Evolutionary conservation across 1,140 invertebrate species (phyloP).

Genomic region (Drosophila nigrodunni): DNA sequence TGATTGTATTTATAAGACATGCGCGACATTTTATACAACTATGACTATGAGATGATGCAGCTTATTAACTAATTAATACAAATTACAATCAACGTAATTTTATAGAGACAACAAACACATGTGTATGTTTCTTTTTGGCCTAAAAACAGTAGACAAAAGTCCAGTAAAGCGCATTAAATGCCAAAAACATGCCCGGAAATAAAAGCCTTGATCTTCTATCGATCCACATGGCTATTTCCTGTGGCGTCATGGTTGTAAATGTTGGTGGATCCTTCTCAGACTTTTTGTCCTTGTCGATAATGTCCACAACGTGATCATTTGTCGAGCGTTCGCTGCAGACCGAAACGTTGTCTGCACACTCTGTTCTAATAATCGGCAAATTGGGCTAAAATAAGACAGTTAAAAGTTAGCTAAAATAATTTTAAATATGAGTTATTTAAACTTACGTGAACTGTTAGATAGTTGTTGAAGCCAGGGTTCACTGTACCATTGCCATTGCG

Average conservation of each 20-base stretch:
- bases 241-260: slow-evolving; percentile 92
- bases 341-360: slow-evolving; percentile 71
- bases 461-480: slow-evolving; percentile 86
- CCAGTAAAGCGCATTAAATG: slow-evolving; percentile 95
- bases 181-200: slow-evolving; percentile 91
- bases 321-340: slow-evolving; percentile 63
- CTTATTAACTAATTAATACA: slow-evolving; percentile 42
- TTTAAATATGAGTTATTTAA: background rate
- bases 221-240: slow-evolving; percentile 94
- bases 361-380: slow-evolving; percentile 78
- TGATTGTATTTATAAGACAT: slow-evolving; percentile 43
- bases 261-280: slow-evolving; percentile 85
- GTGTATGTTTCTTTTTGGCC: slow-evolving; percentile 3
- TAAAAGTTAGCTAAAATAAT: background rate
- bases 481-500: slow-evolving; percentile 73
- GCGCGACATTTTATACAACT: slow-evolving; percentile 44
- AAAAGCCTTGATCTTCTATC: slow-evolving; percentile 90
- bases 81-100: slow-evolving; percentile 48
- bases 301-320: slow-evolving; percentile 74
- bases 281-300: slow-evolving; percentile 67
- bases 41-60: slow-evolving; percentile 59
- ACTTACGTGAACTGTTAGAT: slow-evolving; percentile 87
- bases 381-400: slow-evolving; percentile 45
- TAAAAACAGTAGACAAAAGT: slow-evolving; percentile 88
- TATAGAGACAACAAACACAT: slow-evolving; percentile 47